phyloP scores from a whole-genome alignment of 1,140 invertebrate species.

The Hycleus phaleratus region DNA sequence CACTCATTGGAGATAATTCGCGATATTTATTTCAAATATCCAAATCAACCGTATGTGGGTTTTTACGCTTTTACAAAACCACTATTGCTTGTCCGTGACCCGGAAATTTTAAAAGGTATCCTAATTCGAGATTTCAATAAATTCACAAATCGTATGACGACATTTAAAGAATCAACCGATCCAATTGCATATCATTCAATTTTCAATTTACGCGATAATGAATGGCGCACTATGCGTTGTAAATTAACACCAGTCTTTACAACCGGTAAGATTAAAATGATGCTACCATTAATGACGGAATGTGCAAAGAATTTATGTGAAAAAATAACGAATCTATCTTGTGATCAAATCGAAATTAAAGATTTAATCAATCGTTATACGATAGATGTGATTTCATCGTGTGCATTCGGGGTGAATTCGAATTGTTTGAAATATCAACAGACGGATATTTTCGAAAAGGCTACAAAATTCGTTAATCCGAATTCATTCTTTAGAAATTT shows the following conservation, averaged over 20 bases:
- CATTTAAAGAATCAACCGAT: conserved; percentile 6
- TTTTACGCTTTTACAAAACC: conserved; percentile 40
- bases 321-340: neutral
- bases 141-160: conserved; percentile 8
- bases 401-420: conserved; percentile 16
- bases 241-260: conserved; percentile 19
- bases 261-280: conserved; percentile 19
- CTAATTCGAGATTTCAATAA: conserved; percentile 44
- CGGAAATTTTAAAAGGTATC: conserved; percentile 43
- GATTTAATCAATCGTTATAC: conserved; percentile 10
- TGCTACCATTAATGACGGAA: conserved; percentile 19
- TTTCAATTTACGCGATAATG: conserved; percentile 9
- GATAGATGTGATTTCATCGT: conserved; percentile 18
- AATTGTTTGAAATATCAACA: conserved; percentile 13
- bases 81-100: conserved; percentile 32
- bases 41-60: conserved; percentile 36
- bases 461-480: conserved; percentile 8
- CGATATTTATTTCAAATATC: conserved; percentile 27
- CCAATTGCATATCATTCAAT: conserved; percentile 5
- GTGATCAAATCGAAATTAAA: neutral
- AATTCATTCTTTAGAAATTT: conserved; percentile 7
- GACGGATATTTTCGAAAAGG: conserved; percentile 7
- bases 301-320: conserved; percentile 6
- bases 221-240: conserved; percentile 11
- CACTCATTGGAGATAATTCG: conserved; percentile 1